phyloP scores from a whole-genome alignment of 2,113 vertebrate species.

The Sinocyclocheilus grahami region DNA sequence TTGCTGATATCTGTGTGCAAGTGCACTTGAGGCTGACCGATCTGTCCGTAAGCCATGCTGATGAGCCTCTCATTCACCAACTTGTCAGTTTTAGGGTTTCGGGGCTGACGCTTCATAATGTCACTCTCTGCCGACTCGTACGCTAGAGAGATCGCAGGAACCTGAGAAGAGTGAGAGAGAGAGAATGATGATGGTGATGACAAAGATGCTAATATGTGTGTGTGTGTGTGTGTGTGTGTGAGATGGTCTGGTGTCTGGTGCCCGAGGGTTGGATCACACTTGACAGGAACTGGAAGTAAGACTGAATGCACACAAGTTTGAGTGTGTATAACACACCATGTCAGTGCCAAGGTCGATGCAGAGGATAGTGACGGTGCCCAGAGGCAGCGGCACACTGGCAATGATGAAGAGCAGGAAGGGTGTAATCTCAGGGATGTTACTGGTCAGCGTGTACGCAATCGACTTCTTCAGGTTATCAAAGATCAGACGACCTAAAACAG shows the following conservation, averaged over 20 bases:
- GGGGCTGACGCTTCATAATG: slow-evolving; percentile 93
- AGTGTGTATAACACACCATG: slow-evolving; percentile 79
- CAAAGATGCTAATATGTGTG: background rate
- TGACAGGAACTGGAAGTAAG: slow-evolving; percentile 2
- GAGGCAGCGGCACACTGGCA: slow-evolving; percentile 85
- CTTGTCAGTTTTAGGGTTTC: slow-evolving; percentile 87
- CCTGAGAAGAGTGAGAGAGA: slow-evolving; percentile 67
- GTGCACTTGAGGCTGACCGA: slow-evolving; percentile 70
- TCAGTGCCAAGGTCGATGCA: slow-evolving; percentile 95
- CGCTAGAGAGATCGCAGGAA: slow-evolving; percentile 91
- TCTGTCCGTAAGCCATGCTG: slow-evolving; percentile 95
- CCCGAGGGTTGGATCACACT: slow-evolving; percentile 22
- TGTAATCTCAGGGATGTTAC: slow-evolving; percentile 94
- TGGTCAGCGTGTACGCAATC: slow-evolving; percentile 92
- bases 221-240: background rate
- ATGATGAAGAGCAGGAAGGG: slow-evolving; percentile 94
- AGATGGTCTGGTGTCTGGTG: slow-evolving; percentile 14
- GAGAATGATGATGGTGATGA: background rate
- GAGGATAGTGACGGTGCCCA: slow-evolving; percentile 92
- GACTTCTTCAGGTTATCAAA: slow-evolving; percentile 96
- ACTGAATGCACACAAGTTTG: background rate
- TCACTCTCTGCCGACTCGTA: slow-evolving; percentile 93
- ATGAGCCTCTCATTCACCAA: slow-evolving; percentile 94
- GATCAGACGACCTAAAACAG: slow-evolving; percentile 84
- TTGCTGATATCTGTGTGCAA: background rate